Evolutionary conservation across 2,113 vertebrate genomes (phyloP), one percentile per base, ranked within the genome.

Genomic region (Chascanopsetta lugubris): DNA sequence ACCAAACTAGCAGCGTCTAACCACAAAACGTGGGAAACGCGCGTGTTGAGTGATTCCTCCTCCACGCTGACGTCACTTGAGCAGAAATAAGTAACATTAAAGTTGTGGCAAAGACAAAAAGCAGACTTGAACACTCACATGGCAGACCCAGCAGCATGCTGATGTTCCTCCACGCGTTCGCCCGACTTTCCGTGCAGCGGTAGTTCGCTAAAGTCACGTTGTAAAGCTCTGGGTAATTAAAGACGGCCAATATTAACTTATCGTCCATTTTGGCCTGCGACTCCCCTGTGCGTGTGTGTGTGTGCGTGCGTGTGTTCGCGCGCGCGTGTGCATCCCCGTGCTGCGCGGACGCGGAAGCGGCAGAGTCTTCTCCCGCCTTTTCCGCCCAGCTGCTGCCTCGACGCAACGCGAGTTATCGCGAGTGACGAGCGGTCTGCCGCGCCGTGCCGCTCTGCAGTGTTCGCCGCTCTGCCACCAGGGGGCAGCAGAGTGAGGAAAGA

Each of bases 181-280:
- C 55, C 4, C 90, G 80, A 65, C 79, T 90, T 70, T 92, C 90
- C 1, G 83, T 82, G 47, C 87, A 88, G 32, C 91, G 88, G 60
- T 91, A 91, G 49, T 89, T 85, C 17, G 86, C 77, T 17, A 88
- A 69, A 69, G 89, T 89, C 21, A 78, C 82, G 60, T 92, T 88
- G 60, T 90, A 92, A 0, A 92, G 89, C 77, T 90, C 88, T 2
- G 91, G 90, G 56, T 75, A 86, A 53, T 83, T 79, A 80, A 76
- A 88, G 22, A 92, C 85, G 18, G 85, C 62, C 63, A 85, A 80
- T 78, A 91, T 85, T 80, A 90, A 88, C 86, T 90, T 90, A 65
- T 90, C 86, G 85, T 89, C 89, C 89, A 89, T 90, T 81, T 90
- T 85, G n/a, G n/a, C n/a, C n/a, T n/a, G 75, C 61, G 75, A 59